These are phyloP conservation scores for Ophion slaviceki DNA, from an alignment of 2,888 invertebrate species.

Conservation along the genomic window DNA sequence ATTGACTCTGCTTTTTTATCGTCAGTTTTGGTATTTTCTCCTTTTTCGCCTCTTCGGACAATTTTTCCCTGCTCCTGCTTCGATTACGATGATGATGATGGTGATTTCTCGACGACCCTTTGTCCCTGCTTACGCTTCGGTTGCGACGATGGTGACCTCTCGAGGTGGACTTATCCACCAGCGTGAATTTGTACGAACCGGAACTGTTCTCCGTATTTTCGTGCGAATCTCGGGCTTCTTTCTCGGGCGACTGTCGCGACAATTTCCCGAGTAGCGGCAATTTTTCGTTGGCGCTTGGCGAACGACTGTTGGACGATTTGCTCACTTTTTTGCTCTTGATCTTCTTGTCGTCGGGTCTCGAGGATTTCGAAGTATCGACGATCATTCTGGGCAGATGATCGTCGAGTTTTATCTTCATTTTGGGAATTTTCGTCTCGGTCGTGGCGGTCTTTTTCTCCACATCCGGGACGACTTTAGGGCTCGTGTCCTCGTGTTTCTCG, in stretches of 20 bases:
- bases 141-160: conserved; percentile 19
- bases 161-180: conserved; percentile 43
- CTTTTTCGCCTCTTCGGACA: conserved; percentile 42
- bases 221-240: conserved; percentile 14
- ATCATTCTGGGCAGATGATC: conserved; percentile 74
- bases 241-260: conserved; percentile 52
- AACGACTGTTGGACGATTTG: conserved; percentile 50
- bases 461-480: conserved; percentile 45
- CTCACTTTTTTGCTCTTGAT: conserved; percentile 76
- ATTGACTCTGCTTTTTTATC: conserved; percentile 67
- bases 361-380: conserved; percentile 64
- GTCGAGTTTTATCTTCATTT: conserved; percentile 78
- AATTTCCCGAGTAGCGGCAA: conserved; percentile 52
- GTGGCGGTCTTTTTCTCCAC: neutral
- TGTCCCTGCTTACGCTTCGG: conserved; percentile 32
- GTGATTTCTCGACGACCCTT: conserved; percentile 21
- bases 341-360: conserved; percentile 69
- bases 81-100: conserved; percentile 21
- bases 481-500: conserved; percentile 51
- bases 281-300: conserved; percentile 48
- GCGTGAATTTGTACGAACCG: conserved; percentile 49
- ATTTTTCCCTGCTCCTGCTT: conserved; percentile 30
- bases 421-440: conserved; percentile 72
- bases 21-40: conserved; percentile 73
- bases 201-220: conserved; percentile 44